Base-by-base conservation (phyloP, 1,140 invertebrate genomes). In the Zaprionus taronus region DNA sequence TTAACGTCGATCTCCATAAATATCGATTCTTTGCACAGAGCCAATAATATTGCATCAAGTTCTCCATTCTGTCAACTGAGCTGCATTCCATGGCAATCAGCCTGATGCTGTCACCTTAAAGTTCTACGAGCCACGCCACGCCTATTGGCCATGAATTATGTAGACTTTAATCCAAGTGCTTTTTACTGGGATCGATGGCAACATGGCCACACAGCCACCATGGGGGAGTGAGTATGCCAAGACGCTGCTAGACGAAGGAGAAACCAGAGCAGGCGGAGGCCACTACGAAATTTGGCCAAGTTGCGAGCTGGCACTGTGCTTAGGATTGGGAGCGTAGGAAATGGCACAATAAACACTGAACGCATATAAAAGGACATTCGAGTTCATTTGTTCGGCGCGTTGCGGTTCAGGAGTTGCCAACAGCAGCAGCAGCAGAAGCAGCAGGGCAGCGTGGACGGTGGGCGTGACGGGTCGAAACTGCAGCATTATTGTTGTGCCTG, bases 291-390 rank as follows among this genome's bases (percentile, higher is more conserved):
- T 79, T 83, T 69, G 80, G 53, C 73, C 72, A 89, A 86, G 86
- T 87, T 87, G 77, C 72, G 12, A 38, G 36, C 41, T 44, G 41
- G 7, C 87, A 83, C 80, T 55, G 74, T 66, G 83, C 64, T 85
- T 77, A 80, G 69, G 77, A 78, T 69, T 51, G 47, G 73, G 60
- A 65, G 66, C 69, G 61, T 81, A 81, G 84, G 80, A 87, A 87
- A 87, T 89, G 78, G 78, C 80, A 89, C 83, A 87, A 89, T 89
- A 87, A 89, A 87, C 83, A 87, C 77, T 79, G 84, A 87, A 87
- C 83, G 83, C 80, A 87, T 87, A 89, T 89, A 87, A 87, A 75
- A 87, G 84, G 84, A 87, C 83, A 87, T 89, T 87, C 71, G 83
- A 87, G 83, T 87, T 89, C 83, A 86, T 86, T 86, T 86, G 80